These are phyloP conservation scores for Strix uralensis DNA, from an alignment of 2,113 vertebrate species.

Conservation along the genomic window DNA sequence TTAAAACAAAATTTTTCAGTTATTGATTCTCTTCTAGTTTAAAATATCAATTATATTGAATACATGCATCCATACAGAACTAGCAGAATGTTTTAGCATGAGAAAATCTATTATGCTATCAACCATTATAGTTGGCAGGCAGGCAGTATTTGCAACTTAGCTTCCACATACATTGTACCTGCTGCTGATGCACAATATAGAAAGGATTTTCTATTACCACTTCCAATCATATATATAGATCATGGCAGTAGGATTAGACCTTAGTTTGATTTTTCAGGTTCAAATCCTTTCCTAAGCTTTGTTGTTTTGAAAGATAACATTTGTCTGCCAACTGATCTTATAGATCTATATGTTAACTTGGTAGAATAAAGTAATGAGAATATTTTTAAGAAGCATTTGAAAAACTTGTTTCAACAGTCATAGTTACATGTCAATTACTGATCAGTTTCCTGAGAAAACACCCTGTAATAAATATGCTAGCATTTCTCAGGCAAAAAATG, in stretches of 20 bases:
- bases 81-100: not conserved
- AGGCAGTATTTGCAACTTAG: not conserved
- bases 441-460: not conserved
- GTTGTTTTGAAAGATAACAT: not conserved
- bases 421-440: not conserved
- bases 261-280: constrained; percentile 20
- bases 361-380: not conserved
- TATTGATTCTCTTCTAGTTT: not conserved
- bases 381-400: not conserved
- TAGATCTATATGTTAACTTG: not conserved
- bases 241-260: not conserved
- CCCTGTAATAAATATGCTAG: not conserved
- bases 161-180: not conserved
- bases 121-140: not conserved
- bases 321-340: not conserved
- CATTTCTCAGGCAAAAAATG: not conserved
- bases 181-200: not conserved
- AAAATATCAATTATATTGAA: constrained; percentile 13
- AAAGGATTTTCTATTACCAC: not conserved
- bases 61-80: not conserved
- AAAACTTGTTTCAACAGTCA: not conserved
- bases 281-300: not conserved
- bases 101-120: constrained; percentile 21
- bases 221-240: not conserved
- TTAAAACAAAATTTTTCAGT: not conserved